These are phyloP conservation scores for Pegoplata infirma DNA, from an alignment of 2,888 invertebrate genomes.

Conservation along the genomic window DNA sequence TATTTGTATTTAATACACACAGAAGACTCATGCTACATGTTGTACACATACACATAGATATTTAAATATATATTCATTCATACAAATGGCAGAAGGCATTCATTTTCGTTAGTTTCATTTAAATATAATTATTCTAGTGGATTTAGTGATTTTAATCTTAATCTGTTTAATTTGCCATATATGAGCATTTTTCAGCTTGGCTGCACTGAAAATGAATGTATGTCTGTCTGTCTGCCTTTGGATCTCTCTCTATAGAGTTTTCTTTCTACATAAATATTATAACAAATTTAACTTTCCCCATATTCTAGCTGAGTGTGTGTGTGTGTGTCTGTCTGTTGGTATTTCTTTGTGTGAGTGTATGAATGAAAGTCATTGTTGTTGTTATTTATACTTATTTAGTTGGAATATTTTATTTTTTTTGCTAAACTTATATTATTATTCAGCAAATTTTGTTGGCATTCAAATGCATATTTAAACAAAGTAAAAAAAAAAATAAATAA, in stretches of 20 bases:
- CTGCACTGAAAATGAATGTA: conserved; percentile 56
- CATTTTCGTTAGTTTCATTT: conserved; percentile 56
- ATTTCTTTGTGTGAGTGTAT: background rate
- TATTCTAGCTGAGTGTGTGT: too few species aligned
- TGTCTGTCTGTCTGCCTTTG: background rate
- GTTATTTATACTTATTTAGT: conserved; percentile 38
- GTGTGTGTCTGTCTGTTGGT: background rate
- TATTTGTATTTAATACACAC: background rate
- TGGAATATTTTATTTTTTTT: conserved; percentile 48
- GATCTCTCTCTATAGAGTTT: too few species aligned
- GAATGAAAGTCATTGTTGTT: conserved; percentile 11
- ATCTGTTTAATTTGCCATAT: conserved; percentile 63
- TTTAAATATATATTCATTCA: too few species aligned
- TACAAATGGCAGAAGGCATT: conserved; percentile 7
- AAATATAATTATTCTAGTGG: conserved; percentile 61
- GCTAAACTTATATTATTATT: too few species aligned
- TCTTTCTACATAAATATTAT: too few species aligned
- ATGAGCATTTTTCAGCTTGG: conserved; percentile 61
- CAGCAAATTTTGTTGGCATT: conserved; percentile 44
- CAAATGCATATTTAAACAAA: conserved; percentile 31
- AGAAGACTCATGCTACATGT: background rate
- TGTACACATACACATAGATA: too few species aligned
- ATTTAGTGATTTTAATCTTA: conserved; percentile 61
- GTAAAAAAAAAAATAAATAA: background rate
- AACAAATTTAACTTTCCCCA: too few species aligned